Percentiles rank a stretch among this genome's conserved stretches.
Conservation (phyloP, 2,888 invertebrate genomes). For the Pyrochroa serraticornis region DNA sequence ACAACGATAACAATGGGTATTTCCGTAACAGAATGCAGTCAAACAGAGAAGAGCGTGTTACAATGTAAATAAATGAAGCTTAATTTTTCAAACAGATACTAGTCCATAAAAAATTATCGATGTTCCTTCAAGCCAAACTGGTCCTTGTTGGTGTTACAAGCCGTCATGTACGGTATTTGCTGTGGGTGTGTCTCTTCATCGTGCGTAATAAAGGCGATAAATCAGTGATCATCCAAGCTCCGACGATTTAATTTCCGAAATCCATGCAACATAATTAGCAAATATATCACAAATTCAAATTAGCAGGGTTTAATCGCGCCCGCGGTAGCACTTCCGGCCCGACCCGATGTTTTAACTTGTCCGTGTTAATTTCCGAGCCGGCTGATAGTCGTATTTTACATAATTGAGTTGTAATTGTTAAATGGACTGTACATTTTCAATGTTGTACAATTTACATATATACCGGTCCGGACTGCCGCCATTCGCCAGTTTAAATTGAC, state of each 20-base stretch:
- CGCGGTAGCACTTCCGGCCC: slow-evolving; percentile 47
- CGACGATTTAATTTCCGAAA: slow-evolving; percentile 55
- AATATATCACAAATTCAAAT: slow-evolving; percentile 57
- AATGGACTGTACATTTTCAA: slow-evolving; percentile 57
- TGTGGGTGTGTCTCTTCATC: neutral
- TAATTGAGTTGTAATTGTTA: slow-evolving; percentile 60
- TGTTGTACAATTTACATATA: slow-evolving; percentile 56
- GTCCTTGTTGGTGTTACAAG: no score
- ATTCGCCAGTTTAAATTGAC: slow-evolving; percentile 46
- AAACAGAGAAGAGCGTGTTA: no score
- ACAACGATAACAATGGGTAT: no score
- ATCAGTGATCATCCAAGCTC: slow-evolving; percentile 48
- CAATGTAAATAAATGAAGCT: no score
- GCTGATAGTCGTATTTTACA: slow-evolving; percentile 56
- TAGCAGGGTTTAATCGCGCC: slow-evolving; percentile 48
- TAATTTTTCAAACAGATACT: no score
- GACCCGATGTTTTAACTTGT: slow-evolving; percentile 55
- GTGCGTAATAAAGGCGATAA: slow-evolving; percentile 32
- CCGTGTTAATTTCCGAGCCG: slow-evolving; percentile 58
- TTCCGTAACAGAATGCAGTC: no score
- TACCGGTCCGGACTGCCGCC: slow-evolving; percentile 47
- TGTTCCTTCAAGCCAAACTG: no score
- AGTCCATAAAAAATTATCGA: no score
- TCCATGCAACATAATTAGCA: slow-evolving; percentile 53
- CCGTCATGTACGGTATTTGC: neutral